phyloP scores from a whole-genome alignment of 2,797 vertebrate genomes.

The Channallabes apus region DNA sequence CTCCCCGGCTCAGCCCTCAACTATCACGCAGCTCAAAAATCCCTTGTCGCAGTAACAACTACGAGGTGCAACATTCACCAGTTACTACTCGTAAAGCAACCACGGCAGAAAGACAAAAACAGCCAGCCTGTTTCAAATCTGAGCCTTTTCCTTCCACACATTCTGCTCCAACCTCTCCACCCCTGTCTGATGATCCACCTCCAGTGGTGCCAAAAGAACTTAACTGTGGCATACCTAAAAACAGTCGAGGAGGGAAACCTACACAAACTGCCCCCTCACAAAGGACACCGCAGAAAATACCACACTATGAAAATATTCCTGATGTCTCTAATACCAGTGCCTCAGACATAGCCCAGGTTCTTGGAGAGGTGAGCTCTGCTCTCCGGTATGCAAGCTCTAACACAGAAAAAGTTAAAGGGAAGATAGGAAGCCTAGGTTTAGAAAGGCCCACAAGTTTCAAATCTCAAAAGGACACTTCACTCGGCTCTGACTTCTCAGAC shows the following conservation, averaged over 20 bases:
- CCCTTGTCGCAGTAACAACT: slow-evolving; percentile 88
- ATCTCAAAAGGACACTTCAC: slow-evolving; percentile 50
- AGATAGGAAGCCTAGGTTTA: slow-evolving; percentile 58
- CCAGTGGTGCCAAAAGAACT: slow-evolving; percentile 65
- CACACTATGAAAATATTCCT: slow-evolving; percentile 83
- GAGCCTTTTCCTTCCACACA: slow-evolving; percentile 76
- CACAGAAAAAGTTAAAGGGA: slow-evolving; percentile 69
- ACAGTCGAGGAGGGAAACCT: slow-evolving; percentile 47
- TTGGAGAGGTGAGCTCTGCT: slow-evolving; percentile 70
- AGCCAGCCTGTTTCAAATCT: slow-evolving; percentile 71
- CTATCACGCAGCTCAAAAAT: slow-evolving; percentile 88
- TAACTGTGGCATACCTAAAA: slow-evolving; percentile 71
- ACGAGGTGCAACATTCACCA: slow-evolving; percentile 87
- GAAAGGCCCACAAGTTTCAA: slow-evolving; percentile 55
- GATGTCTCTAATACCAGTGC: slow-evolving; percentile 63
- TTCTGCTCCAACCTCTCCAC: slow-evolving; percentile 75
- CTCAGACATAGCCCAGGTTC: slow-evolving; percentile 61
- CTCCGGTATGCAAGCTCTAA: slow-evolving; percentile 68
- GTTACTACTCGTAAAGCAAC: slow-evolving; percentile 78
- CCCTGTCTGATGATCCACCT: slow-evolving; percentile 70
- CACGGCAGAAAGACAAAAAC: slow-evolving; percentile 75
- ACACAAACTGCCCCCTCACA: slow-evolving; percentile 53
- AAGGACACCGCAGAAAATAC: slow-evolving; percentile 70
- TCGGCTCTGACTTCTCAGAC: slow-evolving; percentile 54
- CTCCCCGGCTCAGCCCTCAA: slow-evolving; percentile 87